Percentiles rank a stretch among this genome's conserved stretches.
Conservation (phyloP, 2,113 vertebrate species). For the Leptocoma aspasia region DNA sequence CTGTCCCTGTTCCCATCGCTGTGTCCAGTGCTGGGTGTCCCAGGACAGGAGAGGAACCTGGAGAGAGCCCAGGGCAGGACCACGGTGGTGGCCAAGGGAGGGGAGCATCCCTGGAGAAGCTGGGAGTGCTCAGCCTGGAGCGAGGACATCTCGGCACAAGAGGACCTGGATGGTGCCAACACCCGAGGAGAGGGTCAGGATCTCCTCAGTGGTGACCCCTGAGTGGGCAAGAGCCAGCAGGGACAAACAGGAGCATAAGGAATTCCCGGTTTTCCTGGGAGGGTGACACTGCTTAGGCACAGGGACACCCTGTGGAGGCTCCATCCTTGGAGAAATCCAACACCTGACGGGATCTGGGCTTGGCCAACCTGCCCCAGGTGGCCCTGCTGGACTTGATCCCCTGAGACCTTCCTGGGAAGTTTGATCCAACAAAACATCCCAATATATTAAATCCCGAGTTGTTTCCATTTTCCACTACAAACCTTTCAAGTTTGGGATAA, state of each 20-base stretch:
- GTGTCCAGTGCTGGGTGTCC: not conserved
- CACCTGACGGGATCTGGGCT: not conserved
- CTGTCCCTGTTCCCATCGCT: not conserved
- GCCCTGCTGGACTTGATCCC: not conserved
- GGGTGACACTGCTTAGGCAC: not conserved
- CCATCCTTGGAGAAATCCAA: not conserved
- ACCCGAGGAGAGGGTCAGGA: not conserved
- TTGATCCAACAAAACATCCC: not conserved
- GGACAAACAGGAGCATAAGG: not conserved
- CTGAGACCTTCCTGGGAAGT: not conserved
- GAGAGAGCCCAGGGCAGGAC: not conserved
- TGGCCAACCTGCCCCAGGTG: not conserved
- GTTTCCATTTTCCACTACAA: not conserved
- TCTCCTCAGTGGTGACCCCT: not conserved
- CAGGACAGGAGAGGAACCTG: not conserved
- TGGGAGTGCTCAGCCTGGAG: not conserved
- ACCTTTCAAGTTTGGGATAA: not conserved
- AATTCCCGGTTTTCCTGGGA: not conserved
- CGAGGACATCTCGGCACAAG: not conserved
- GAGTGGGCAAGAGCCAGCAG: not conserved
- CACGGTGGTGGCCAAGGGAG: not conserved
- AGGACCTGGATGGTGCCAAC: not conserved
- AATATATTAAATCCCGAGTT: fast-evolving
- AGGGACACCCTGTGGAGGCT: not conserved
- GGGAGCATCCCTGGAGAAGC: not conserved